Base-by-base conservation (phyloP, 2,888 invertebrate genomes). In the Antitype chi region DNA sequence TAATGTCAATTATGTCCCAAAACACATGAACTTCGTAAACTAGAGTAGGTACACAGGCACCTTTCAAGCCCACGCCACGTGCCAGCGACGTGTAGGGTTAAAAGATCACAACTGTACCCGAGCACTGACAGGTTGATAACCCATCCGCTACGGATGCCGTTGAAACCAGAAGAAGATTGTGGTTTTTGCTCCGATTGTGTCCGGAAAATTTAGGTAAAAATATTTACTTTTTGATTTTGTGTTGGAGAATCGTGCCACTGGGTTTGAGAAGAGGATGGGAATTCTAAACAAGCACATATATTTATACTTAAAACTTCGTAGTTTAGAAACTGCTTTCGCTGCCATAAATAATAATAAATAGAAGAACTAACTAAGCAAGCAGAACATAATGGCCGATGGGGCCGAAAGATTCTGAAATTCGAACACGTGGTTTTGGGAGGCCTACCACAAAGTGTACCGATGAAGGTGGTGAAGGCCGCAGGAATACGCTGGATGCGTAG, bases 111-210 rank as follows among this genome's bases (percentile, higher is more conserved):
- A 77, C 62, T 74, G 62, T 76, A 69, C 64, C 15, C 28, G 66
- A 78, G 47, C 66, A 72, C 1, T 60, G 82, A 79, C 71, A 74
- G 79, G 82, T 82, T 82, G 83, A 82, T 82, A 82, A 82, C 82
- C 82, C 66, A 62, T 38, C 32, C 32, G 60, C 25, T 32, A 59
- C 64, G 23, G 49, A 74, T 53, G 72, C 23, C 49, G 71, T 63
- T 67, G 47, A 47, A 57, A 72, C n/a, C n/a, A 60, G 49, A 55
- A 63, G 9, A 69, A 52, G 49, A 25, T 74, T 38, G 28, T 59
- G 4, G 60, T 70, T 76, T 66, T 81, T 70, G 38, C 43, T 13
- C 20, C n/a, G 49, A 66, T 79, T 60, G 15, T 20, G 47, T n/a
- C 15, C 47, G 60, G 59, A 78, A 66, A 72, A 72, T 66, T 20